Evolutionary conservation across 1,140 invertebrate genomes (phyloP), one percentile per base, ranked within the genome.

Genomic region (Drosophila dunni): DNA sequence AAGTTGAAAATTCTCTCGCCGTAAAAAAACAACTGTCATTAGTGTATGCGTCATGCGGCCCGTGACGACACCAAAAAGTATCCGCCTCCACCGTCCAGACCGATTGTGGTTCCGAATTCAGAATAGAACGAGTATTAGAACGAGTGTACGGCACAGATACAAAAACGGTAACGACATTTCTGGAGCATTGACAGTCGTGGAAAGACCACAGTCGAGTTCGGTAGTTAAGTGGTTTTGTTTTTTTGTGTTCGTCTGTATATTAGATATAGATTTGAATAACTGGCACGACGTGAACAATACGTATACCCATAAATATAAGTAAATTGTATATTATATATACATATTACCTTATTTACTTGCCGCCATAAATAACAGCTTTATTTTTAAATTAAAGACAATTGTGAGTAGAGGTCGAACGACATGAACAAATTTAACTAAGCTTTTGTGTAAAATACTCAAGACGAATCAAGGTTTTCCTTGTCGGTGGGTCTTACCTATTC

Each of bases 331-430:
- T 67, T 6, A 46, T 29, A 53, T 33, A 53, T 29, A 29, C 24
- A 29, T 29, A 29, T 29, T 29, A 29, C 24, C 42, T 33, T 38
- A 60, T 20, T 71, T 69, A 76, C 67, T 73, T 69, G 51, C 50
- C 67, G 68, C 71, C 68, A 54, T 60, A 71, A 71, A 71, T 76
- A 60, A 42, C 40, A 42, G 11, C 40, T 70, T 54, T 29, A 29
- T 79, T 83, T 88, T 89, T 88, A 88, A 89, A 88, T 88, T 88
- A 74, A 83, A 89, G 70, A 83, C 84, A 88, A 88, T 88, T 88
- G 83, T 78, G 80, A 83, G 84, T 80, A 83, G 61, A 88, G 79
- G 83, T 82, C 79, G 62, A 13, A 34, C 46, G 10, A 15, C 33
- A 34, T 53, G 24, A 62, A 29, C 24, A 64, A 65, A 68, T 72